A percentile compares a stretch with the other conserved stretches of the same genome.
These are phyloP conservation scores for Drosophila punjabiensis DNA, from an alignment of 1,140 invertebrate genomes.

Conservation along the genomic window DNA sequence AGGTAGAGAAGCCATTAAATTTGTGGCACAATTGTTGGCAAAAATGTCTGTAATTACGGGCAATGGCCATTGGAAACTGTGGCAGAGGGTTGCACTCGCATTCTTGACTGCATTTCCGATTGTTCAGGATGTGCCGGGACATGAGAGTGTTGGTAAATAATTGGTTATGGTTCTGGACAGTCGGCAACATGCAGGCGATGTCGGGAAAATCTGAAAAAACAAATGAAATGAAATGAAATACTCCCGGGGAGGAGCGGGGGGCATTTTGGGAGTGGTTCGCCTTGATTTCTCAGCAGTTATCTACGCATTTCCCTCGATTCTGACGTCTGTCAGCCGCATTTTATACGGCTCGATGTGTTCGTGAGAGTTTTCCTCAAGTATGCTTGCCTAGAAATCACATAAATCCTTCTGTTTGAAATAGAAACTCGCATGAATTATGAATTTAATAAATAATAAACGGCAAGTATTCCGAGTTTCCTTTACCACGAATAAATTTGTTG, in stretches of 20 bases:
- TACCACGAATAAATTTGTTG: slow-evolving; percentile 21
- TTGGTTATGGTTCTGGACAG: slow-evolving; percentile 66
- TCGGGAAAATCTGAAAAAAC: slow-evolving; percentile 48
- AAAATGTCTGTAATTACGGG: slow-evolving; percentile 77
- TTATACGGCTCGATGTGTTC: slow-evolving; percentile 49
- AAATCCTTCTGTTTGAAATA: slow-evolving; percentile 44
- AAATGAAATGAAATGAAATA: slow-evolving; percentile 53
- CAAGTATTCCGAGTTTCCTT: not conserved
- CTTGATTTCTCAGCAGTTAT: slow-evolving; percentile 73
- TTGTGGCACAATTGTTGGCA: slow-evolving; percentile 75
- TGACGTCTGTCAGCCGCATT: slow-evolving; percentile 78
- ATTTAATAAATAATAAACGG: slow-evolving; percentile 52
- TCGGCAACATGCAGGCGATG: slow-evolving; percentile 30
- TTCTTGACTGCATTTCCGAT: slow-evolving; percentile 74
- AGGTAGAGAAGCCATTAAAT: slow-evolving; percentile 74
- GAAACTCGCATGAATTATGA: slow-evolving; percentile 48
- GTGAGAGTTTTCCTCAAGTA: slow-evolving; percentile 76
- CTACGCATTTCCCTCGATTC: slow-evolving; percentile 70
- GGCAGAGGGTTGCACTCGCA: slow-evolving; percentile 48
- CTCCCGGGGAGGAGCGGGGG: not conserved
- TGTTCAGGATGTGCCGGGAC: slow-evolving; percentile 62
- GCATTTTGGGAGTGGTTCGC: slow-evolving; percentile 25
- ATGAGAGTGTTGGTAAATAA: slow-evolving; percentile 74
- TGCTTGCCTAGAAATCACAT: slow-evolving; percentile 65
- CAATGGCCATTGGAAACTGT: slow-evolving; percentile 49